phyloP scores from a whole-genome alignment of 1,140 invertebrate genomes.

The Camponotus pennsylvanicus region DNA sequence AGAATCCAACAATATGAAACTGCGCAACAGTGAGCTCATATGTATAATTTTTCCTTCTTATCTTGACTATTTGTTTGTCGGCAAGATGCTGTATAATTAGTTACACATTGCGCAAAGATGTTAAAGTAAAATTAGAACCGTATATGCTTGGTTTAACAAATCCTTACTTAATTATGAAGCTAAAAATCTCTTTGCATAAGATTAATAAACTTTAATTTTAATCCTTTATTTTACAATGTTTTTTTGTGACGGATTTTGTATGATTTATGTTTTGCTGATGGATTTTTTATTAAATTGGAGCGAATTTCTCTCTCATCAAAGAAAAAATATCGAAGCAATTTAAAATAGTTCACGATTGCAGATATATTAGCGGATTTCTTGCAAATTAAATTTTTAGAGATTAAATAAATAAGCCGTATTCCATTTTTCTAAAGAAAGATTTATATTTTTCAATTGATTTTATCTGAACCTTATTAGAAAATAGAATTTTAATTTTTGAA shows the following conservation, averaged over 20 bases:
- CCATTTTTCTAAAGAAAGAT: background rate
- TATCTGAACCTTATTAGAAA: background rate
- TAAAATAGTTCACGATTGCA: background rate
- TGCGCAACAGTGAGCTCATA: background rate
- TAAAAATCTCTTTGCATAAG: background rate
- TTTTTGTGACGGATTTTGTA: background rate
- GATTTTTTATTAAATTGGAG: background rate
- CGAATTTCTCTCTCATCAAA: background rate
- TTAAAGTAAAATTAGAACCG: conserved; percentile 34
- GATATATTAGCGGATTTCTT: background rate
- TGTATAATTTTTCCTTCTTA: conserved; percentile 28
- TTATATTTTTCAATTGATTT: background rate
- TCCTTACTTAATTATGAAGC: background rate
- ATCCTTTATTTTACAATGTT: background rate
- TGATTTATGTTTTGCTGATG: background rate
- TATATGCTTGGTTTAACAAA: background rate
- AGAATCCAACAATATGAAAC: conserved; percentile 19
- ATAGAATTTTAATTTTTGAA: background rate
- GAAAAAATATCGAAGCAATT: background rate
- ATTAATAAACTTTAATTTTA: background rate
- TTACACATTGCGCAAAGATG: conserved; percentile 12
- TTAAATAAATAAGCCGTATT: background rate
- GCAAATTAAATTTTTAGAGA: background rate
- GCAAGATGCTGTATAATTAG: conserved; percentile 31
- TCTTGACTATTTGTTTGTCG: background rate